Evolutionary conservation across 92 coral and sea anemone species (phyloP), one percentile per base, ranked within the genome.

Genomic region (Anthopleura xanthogrammica): DNA sequence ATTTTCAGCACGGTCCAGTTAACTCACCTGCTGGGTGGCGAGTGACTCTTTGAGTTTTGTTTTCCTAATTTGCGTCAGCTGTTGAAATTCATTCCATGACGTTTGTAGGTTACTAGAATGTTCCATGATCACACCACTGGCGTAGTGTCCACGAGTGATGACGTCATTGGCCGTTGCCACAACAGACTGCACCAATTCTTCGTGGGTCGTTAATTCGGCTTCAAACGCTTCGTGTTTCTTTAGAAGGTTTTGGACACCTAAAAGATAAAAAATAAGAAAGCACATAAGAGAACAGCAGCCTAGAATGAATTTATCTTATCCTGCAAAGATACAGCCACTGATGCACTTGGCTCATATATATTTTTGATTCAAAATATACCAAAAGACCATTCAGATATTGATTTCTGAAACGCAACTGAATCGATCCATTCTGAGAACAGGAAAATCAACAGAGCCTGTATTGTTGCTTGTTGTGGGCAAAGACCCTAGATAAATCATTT

Each of bases 211-310:
- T 41, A 91, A 85, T 80, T 95, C 98, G 41, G 89, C 86, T 79
- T 94, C 96, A 42, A 95, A 92, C n/a, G 92, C 98, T 75, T 95
- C 98, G 73, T 91, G 95, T 80, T 94, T 95, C 87, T 95, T 94
- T 65, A 95, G 75, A 75, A 95, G 93, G 73, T 91, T 90, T 82
- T 93, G 98, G 66, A 93, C 98, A 1, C 92, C 95, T 92, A 29
- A 46, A 46, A 46, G 5, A 46, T 2, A 46, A 3, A 46, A 46
- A 46, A 46, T 46, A 5, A 4, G 50, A 46, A 46, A 46, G 50
- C 50, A 5, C 5, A 46, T 46, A 46, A 4, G 9, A 9, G 50
- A 46, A 46, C 50, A 0, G 9, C 50, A 46, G 7, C 50, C 9
- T 3, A 46, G 36, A 46, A 3, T 46, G 0, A 46, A 5, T 46